phyloP scores from a whole-genome alignment of 1,140 invertebrate genomes.

The Cherax destructor region DNA sequence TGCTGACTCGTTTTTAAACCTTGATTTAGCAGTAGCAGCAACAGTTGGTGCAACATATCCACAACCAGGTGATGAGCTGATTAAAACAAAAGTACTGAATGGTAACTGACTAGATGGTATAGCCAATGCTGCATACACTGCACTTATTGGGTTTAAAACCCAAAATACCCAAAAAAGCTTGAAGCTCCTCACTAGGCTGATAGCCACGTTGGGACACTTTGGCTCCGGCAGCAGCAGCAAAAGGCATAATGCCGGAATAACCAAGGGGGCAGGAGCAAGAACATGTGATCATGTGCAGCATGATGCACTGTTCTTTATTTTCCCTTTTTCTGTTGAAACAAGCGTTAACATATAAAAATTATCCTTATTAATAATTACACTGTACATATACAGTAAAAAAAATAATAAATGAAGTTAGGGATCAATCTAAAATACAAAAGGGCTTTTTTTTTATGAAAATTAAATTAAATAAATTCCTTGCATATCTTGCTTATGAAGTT shows the following conservation, averaged over 20 bases:
- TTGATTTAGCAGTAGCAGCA: not conserved
- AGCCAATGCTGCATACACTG: not conserved
- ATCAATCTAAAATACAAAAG: no score
- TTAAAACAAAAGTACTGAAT: no score
- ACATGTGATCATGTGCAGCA: constrained; percentile 56
- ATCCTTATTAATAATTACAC: not conserved
- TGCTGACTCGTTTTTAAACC: no score
- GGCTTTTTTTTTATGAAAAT: no score
- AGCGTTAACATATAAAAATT: not conserved
- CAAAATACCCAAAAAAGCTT: not conserved
- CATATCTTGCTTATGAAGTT: no score
- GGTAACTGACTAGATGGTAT: not conserved
- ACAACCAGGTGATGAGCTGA: not conserved
- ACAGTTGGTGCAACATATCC: not conserved
- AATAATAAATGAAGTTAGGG: no score
- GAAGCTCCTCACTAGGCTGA: not conserved
- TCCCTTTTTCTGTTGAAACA: constrained; percentile 35
- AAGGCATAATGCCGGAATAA: constrained; percentile 50
- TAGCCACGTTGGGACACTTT: constrained; percentile 60
- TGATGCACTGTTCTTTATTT: constrained; percentile 53
- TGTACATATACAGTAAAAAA: no score
- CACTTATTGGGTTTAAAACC: not conserved
- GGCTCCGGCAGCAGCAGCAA: constrained; percentile 58
- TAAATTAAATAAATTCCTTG: no score
- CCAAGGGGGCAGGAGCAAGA: constrained; percentile 32